phyloP scores from a whole-genome alignment of 2,113 vertebrate species.

The Chrysochloris asiatica region DNA sequence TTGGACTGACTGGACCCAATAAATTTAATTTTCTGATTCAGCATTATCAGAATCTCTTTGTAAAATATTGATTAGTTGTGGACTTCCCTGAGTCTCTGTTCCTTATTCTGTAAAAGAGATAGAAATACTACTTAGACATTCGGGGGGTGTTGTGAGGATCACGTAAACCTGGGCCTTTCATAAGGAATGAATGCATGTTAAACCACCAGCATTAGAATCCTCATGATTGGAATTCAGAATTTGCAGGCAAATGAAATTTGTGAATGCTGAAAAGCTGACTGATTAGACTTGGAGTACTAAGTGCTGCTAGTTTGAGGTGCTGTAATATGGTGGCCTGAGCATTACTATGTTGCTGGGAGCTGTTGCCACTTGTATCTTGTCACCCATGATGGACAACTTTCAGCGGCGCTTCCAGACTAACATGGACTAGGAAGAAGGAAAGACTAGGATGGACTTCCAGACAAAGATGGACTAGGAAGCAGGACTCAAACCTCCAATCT shows the following conservation, averaged over 20 bases:
- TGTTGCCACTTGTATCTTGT: no score
- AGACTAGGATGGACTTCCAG: no score
- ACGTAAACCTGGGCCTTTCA: not conserved
- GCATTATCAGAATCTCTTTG: conserved; percentile 5
- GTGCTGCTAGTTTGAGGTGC: no score
- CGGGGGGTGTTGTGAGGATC: not conserved
- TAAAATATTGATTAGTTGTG: not conserved
- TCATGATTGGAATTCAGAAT: not conserved
- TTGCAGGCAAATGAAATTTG: not conserved
- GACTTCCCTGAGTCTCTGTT: conserved; percentile 1
- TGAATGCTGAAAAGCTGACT: not conserved
- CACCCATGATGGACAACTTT: no score
- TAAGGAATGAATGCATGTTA: no score
- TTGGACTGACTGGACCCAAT: not conserved
- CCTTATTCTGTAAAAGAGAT: not conserved
- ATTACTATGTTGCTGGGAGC: no score
- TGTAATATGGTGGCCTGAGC: no score
- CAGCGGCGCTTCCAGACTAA: no score
- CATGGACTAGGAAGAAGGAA: no score
- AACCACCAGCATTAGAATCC: not conserved
- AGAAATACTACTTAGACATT: not conserved
- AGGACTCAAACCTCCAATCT: no score
- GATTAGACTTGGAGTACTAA: not conserved
- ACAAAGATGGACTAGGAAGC: no score
- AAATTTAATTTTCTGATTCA: not conserved